Conservation (phyloP, 2,113 vertebrate genomes). For the Mixornis gularis region DNA sequence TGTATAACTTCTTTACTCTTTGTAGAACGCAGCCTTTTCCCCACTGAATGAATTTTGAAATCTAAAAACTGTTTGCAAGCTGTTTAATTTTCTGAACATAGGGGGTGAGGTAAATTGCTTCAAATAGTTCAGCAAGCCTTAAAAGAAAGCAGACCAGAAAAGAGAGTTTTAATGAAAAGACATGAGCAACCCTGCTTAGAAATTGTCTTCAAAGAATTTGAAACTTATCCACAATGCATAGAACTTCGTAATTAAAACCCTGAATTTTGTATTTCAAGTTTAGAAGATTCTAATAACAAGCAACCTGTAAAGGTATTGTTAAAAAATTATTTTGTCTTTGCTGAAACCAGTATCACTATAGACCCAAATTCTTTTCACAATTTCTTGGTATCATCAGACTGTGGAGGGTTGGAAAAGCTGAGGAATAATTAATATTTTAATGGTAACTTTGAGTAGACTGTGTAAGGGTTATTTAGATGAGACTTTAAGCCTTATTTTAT, state of each 20-base stretch:
- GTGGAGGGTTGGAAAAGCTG: not conserved
- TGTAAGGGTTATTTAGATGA: not conserved
- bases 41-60: not conserved
- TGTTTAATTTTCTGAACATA: not conserved
- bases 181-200: not conserved
- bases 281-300: not conserved
- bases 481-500: not conserved
- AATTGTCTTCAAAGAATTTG: not conserved
- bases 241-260: not conserved
- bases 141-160: not conserved
- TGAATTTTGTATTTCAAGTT: not conserved
- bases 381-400: not conserved
- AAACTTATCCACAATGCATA: not conserved
- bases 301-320: not conserved
- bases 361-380: not conserved
- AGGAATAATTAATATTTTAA: not conserved
- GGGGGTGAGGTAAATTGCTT: not conserved
- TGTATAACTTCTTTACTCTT: not conserved
- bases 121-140: not conserved
- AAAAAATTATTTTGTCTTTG: not conserved
- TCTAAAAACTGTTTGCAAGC: not conserved
- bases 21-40: not conserved
- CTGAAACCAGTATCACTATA: not conserved
- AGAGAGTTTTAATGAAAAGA: not conserved
- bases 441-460: not conserved